Evolutionary conservation across 2,797 vertebrate genomes (phyloP).

Genomic region (Chelidonichthys spinosus): DNA sequence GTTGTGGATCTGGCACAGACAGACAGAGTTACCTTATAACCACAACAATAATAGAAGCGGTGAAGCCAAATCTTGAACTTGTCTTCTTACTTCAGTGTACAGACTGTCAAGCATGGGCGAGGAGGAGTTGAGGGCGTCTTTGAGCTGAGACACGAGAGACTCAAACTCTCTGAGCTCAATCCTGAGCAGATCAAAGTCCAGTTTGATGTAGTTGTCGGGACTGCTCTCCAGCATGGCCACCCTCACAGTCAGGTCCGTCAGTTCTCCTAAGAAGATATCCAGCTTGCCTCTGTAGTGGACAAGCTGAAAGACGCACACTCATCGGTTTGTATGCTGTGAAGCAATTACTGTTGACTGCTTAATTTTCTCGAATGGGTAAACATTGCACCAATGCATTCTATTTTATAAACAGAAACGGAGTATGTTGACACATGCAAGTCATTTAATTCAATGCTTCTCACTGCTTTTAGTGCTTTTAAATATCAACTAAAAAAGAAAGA

Average conservation of each 20-base stretch:
- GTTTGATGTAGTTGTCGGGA: constrained; percentile 82
- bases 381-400: not conserved
- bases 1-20: constrained; percentile 86
- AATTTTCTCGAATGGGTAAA: not conserved
- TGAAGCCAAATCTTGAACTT: not conserved
- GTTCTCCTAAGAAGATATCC: constrained; percentile 80
- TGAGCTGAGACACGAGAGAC: constrained; percentile 83
- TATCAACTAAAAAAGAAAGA: no score
- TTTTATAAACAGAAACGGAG: not conserved
- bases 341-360: not conserved
- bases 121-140: constrained; percentile 74
- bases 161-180: constrained; percentile 86
- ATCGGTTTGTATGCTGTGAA: constrained; percentile 54
- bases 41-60: not conserved
- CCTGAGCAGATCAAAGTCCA: constrained; percentile 90
- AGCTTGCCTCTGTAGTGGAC: constrained; percentile 79
- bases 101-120: constrained; percentile 81
- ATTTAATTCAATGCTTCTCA: not conserved
- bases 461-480: no score
- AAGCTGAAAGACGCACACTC: constrained; percentile 78
- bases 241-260: constrained; percentile 82
- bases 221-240: constrained; percentile 81
- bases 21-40: constrained; percentile 7
- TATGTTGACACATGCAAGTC: not conserved
- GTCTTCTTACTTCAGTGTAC: constrained; percentile 82